These are phyloP conservation scores for Megamerina dolium DNA, from an alignment of 2,888 invertebrate genomes.

Conservation along the genomic window DNA sequence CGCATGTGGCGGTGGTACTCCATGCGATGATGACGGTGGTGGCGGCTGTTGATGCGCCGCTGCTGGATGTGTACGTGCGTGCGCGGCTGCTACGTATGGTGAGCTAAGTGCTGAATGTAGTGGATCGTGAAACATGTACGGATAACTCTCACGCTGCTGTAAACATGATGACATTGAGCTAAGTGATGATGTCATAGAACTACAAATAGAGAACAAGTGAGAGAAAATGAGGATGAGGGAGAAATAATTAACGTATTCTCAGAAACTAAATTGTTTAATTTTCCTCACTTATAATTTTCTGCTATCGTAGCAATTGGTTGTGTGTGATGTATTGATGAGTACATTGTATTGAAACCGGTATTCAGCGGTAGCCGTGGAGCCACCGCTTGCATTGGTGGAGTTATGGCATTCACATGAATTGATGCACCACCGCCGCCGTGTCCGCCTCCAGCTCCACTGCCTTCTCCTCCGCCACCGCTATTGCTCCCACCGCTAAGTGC, in stretches of 20 bases:
- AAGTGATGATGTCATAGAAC: slow-evolving; percentile 78
- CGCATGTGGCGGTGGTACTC: no score
- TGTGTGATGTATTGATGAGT: slow-evolving; percentile 88
- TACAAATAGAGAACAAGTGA: slow-evolving; percentile 51
- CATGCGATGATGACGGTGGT: no score
- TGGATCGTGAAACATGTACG: slow-evolving; percentile 89
- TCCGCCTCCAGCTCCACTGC: slow-evolving; percentile 35
- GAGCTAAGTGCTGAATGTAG: slow-evolving; percentile 68
- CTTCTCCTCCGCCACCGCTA: background rate
- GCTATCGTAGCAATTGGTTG: slow-evolving; percentile 92
- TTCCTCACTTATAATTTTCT: slow-evolving; percentile 78
- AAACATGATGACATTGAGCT: slow-evolving; percentile 77
- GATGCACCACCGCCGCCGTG: no score
- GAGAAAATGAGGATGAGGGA: no score
- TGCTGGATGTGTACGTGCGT: slow-evolving; percentile 66
- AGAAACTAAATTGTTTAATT: no score
- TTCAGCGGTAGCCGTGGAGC: slow-evolving; percentile 66
- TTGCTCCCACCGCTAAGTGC: no score
- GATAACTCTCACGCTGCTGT: slow-evolving; percentile 79
- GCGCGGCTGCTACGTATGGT: slow-evolving; percentile 64
- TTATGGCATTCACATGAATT: slow-evolving; percentile 44
- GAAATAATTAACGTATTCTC: no score
- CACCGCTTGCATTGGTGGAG: slow-evolving; percentile 54
- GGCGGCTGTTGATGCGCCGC: slow-evolving; percentile 74
- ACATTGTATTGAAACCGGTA: slow-evolving; percentile 90